Conservation (phyloP, 2,113 vertebrate species). For the Chamaetylas fuelleborni region DNA sequence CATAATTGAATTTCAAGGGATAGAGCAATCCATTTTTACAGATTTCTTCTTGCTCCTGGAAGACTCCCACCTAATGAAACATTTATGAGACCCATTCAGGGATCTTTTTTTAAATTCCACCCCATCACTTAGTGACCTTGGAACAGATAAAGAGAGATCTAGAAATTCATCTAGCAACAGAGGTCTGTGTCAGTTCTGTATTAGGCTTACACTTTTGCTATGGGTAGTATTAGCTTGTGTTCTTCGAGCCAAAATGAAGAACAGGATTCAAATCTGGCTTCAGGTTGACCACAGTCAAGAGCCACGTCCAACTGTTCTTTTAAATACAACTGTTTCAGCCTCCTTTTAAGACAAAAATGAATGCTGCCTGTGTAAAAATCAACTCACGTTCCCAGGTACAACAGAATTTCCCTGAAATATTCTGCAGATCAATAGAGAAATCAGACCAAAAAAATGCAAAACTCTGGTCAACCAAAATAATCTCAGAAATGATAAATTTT, state of each 20-base stretch:
- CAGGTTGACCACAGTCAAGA: background rate
- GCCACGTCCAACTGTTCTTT: background rate
- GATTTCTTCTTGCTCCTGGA: background rate
- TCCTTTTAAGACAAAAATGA: background rate
- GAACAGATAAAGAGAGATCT: background rate
- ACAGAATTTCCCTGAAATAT: background rate
- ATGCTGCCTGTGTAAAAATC: background rate
- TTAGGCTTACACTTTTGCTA: background rate
- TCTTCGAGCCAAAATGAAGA: background rate
- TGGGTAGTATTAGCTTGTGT: background rate
- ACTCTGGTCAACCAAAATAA: background rate
- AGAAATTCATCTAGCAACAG: background rate
- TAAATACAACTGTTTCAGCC: background rate
- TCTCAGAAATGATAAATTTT: background rate
- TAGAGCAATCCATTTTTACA: background rate
- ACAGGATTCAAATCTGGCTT: background rate
- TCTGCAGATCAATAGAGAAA: background rate
- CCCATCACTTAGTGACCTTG: background rate
- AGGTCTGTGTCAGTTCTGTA: background rate
- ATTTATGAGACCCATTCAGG: background rate
- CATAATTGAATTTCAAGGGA: background rate
- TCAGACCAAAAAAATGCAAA: background rate
- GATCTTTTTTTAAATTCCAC: background rate
- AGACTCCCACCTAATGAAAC: background rate
- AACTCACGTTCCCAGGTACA: background rate